These are phyloP conservation scores for Myripristis jacobus DNA, from an alignment of 2,797 vertebrate genomes.

Conservation along the genomic window DNA sequence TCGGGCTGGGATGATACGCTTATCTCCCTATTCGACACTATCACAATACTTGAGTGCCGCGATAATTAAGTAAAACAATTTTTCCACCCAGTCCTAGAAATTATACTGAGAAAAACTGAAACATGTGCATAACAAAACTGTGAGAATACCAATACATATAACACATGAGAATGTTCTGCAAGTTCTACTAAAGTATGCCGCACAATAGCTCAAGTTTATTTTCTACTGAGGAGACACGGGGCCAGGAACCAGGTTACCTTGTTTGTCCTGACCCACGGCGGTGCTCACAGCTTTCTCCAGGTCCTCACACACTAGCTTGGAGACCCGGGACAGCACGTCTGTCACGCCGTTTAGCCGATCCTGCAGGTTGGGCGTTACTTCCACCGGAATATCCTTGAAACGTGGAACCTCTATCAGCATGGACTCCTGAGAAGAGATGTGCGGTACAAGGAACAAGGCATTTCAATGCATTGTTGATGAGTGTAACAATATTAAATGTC, in stretches of 20 bases:
- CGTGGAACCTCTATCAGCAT: slow-evolving; percentile 76
- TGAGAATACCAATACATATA: no score
- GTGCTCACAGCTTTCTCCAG: slow-evolving; percentile 81
- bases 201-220: neutral
- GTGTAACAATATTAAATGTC: no score
- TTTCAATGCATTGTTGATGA: no score
- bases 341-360: slow-evolving; percentile 78
- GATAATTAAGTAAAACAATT: no score
- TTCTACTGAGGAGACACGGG: neutral
- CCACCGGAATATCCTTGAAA: slow-evolving; percentile 70
- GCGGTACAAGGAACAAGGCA: neutral
- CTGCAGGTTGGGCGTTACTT: slow-evolving; percentile 73
- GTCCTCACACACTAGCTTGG: slow-evolving; percentile 85
- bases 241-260: slow-evolving; percentile 67
- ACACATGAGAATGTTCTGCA: no score
- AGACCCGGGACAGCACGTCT: slow-evolving; percentile 79
- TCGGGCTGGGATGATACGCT: no score
- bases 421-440: slow-evolving; percentile 72
- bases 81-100: no score
- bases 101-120: no score
- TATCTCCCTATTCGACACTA: no score
- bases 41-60: no score
- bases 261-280: slow-evolving; percentile 76
- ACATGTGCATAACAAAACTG: no score
- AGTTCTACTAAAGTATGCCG: no score